Evolutionary conservation across 2,797 vertebrate genomes (phyloP).

Genomic region (Rhynchotus rufescens): DNA sequence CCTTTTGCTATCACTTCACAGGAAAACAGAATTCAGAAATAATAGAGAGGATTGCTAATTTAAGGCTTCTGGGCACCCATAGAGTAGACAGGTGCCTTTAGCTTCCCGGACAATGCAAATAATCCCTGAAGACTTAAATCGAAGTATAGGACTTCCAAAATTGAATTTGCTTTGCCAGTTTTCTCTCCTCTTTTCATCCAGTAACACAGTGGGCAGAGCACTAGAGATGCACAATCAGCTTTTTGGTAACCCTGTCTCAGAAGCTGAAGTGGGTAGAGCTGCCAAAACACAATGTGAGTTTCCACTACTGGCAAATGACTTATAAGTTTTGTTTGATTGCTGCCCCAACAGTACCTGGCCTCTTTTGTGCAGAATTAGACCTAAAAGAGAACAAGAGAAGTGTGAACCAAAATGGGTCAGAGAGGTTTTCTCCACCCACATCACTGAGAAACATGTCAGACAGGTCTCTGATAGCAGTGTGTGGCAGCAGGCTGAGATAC

Average conservation of each 20-base stretch:
- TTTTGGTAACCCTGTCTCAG: background rate
- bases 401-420: background rate
- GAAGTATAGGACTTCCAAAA: background rate
- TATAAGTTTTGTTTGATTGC: background rate
- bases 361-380: too few relatives aligned
- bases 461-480: background rate
- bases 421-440: background rate
- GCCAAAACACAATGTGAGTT: fast-evolving
- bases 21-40: background rate
- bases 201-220: background rate
- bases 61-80: background rate
- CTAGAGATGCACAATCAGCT: background rate
- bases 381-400: background rate
- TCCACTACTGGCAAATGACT: background rate
- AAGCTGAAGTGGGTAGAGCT: background rate
- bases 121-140: background rate
- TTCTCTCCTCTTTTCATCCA: background rate
- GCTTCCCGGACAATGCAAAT: background rate
- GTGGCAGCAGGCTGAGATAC: background rate
- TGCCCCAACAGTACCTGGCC: fast-evolving
- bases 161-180: background rate
- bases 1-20: background rate
- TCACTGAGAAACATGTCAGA: background rate
- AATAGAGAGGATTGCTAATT: background rate
- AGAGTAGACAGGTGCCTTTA: background rate